Evolutionary conservation across 2,797 vertebrate species (phyloP), one percentile per base, ranked within the genome.

Genomic region (Momotus momota): DNA sequence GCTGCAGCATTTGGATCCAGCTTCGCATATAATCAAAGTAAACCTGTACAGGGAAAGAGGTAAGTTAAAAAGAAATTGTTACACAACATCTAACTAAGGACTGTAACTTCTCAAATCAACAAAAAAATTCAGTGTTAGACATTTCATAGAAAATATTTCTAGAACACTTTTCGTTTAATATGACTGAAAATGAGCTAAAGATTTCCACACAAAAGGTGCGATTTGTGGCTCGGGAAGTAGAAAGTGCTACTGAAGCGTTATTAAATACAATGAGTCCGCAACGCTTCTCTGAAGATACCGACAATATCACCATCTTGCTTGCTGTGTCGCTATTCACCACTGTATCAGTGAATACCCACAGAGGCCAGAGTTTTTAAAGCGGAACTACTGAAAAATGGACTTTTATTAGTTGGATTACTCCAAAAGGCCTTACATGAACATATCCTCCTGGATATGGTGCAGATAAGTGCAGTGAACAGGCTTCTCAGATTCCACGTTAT

Each of bases 11-110:
- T 98, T 98, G 98, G 97, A 99, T 99, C 99, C 99, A 99, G 97
- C 99, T 99, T 97, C 99, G 98, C 99, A 99, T 99, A 98, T 99
- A 99, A 97, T 99, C 99, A 97, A 99, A 99, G 97, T 99, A 99
- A 69, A 99, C 99, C 99, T 99, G 93, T 29, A 97, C 69, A 85
- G 19, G 80, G 51, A 90, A 93, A 88, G 71, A 92, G 66, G 31
- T 2, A 35, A 55, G 61, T 87, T 73, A 93, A 81, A 92, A 8
- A 81, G 54, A 55, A 67, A 41, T 18, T 46, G 29, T 74, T 84
- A 90, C 18, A 84, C n/a, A 69, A 54, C 1, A 3, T 14, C 38
- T 64, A 93, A 67, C 22, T 45, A 78, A 89, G 48, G 12, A 69
- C 11, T 27, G 5, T 2, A 86, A 51, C 22, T 45, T 85, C 49